A percentile compares a stretch with the other conserved stretches of the same genome.
Evolutionary conservation across 2,888 invertebrate species (phyloP).

Genomic region (Morpho achilles): DNA sequence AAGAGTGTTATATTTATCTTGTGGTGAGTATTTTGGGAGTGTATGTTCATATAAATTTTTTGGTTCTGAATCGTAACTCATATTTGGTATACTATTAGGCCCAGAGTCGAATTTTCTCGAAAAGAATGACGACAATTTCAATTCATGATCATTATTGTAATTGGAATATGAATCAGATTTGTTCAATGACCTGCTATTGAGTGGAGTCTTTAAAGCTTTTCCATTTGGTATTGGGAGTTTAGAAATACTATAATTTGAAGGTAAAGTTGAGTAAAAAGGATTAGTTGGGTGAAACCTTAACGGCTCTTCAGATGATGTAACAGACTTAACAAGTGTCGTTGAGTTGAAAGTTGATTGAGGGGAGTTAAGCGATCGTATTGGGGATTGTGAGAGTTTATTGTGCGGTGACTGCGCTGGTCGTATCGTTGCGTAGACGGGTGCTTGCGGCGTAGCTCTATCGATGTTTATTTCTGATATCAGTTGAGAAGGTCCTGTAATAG

Average conservation of each 20-base stretch:
- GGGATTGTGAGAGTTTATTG: constrained; percentile 41
- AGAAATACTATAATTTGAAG: constrained; percentile 64
- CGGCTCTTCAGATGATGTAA: constrained; percentile 48
- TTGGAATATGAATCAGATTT: constrained; percentile 46
- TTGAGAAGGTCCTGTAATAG: constrained; percentile 70
- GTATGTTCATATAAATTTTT: constrained; percentile 13
- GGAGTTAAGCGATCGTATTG: constrained; percentile 50
- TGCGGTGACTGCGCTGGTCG: constrained; percentile 54
- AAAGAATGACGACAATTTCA: constrained; percentile 33
- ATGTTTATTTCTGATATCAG: constrained; percentile 55
- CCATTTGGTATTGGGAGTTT: constrained; percentile 68
- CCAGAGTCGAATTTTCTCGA: constrained; percentile 45
- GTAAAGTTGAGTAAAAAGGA: constrained; percentile 71
- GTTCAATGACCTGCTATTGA: constrained; percentile 53
- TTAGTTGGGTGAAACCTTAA: constrained; percentile 68
- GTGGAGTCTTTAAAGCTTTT: constrained; percentile 47
- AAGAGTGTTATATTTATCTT: constrained; percentile 41
- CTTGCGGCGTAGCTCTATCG: constrained; percentile 57
- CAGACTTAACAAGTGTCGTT: constrained; percentile 54
- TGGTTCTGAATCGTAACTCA: constrained; percentile 39
- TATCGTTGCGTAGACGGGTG: constrained; percentile 69
- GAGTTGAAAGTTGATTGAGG: constrained; percentile 55
- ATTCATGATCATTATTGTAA: constrained; percentile 36
- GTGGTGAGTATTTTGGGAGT: constrained; percentile 30
- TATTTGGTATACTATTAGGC: constrained; percentile 47